Conservation (phyloP, 2,113 vertebrate genomes). For the Platysternon megacephalum region DNA sequence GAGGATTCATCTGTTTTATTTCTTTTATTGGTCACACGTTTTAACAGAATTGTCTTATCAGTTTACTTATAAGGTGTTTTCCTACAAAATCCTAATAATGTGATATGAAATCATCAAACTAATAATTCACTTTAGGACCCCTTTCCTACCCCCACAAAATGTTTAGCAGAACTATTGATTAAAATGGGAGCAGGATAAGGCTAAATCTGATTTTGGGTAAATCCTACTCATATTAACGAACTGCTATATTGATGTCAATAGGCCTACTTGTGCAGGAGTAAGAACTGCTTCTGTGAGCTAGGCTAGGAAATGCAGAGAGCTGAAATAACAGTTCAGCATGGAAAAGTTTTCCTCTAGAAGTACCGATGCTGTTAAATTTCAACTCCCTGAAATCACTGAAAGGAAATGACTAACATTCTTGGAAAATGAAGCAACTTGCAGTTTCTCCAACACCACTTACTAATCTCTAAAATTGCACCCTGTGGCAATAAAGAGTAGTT, state of each 20-base stretch:
- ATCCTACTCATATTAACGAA: neutral
- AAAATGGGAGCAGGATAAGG: neutral
- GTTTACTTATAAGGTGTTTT: neutral
- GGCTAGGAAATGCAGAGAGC: neutral
- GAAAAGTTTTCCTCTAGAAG: conserved; percentile 39
- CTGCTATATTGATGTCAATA: neutral
- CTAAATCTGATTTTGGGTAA: neutral
- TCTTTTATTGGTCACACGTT: neutral
- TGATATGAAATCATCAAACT: neutral
- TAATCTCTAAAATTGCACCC: conserved; percentile 67
- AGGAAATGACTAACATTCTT: conserved; percentile 91
- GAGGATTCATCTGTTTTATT: accelerated
- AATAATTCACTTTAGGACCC: neutral
- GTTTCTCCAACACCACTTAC: conserved; percentile 72
- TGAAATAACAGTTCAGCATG: neutral
- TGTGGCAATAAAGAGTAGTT: conserved; percentile 48
- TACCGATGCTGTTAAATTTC: conserved; percentile 66
- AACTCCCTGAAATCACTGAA: conserved; percentile 75
- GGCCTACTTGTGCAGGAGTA: neutral
- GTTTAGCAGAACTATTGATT: neutral
- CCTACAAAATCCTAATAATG: neutral
- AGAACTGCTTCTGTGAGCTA: neutral
- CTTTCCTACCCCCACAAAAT: neutral
- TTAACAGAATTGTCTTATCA: neutral
- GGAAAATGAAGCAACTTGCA: conserved; percentile 81